These are phyloP conservation scores for Eupsilia transversa DNA, from an alignment of 2,888 invertebrate species.

Conservation along the genomic window DNA sequence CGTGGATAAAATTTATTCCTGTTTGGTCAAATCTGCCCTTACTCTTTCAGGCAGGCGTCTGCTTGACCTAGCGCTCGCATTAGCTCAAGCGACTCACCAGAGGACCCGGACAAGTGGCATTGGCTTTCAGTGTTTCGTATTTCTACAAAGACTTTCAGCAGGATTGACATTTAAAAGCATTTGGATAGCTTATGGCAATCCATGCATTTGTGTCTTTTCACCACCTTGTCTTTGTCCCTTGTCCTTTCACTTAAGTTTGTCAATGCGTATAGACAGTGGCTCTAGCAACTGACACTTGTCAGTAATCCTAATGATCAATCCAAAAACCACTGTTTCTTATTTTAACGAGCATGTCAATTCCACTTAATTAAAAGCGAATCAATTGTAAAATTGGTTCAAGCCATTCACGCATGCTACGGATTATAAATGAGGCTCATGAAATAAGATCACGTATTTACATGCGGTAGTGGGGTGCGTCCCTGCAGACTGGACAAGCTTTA, in stretches of 20 bases:
- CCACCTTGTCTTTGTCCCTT: neutral
- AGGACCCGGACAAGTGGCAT: neutral
- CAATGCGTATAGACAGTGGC: neutral
- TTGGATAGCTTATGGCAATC: neutral
- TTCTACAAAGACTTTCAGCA: neutral
- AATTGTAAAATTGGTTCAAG: constrained; percentile 5
- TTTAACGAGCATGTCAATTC: neutral
- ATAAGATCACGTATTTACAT: neutral
- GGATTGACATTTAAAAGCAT: neutral
- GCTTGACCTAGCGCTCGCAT: neutral
- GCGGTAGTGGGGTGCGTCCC: too few species aligned
- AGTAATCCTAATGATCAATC: neutral
- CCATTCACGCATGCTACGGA: neutral
- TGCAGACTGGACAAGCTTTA: too few species aligned
- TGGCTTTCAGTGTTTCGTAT: neutral
- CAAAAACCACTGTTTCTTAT: neutral
- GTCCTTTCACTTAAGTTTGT: too few species aligned
- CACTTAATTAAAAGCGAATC: neutral
- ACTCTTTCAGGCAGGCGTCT: too few species aligned
- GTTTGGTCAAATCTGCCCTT: too few species aligned
- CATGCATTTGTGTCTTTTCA: too few species aligned
- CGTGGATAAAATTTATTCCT: too few species aligned
- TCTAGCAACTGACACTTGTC: neutral
- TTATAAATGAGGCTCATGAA: constrained; percentile 29
- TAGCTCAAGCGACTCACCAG: neutral